Evolutionary conservation across 2,888 invertebrate genomes (phyloP), one percentile per base, ranked within the genome.

Genomic region (Nemapogon koenigi): DNA sequence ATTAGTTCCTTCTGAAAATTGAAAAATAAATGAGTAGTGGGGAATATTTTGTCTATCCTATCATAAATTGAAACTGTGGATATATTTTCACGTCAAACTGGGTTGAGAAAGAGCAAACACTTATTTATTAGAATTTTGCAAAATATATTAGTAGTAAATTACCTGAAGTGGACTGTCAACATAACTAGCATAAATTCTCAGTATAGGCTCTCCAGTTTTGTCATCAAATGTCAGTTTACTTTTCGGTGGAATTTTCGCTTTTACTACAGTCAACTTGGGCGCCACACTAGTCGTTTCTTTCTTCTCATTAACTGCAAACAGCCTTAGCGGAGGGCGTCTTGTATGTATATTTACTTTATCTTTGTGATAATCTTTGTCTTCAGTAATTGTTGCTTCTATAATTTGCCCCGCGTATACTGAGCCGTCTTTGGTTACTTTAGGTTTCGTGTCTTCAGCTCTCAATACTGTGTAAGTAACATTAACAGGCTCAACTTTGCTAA

Each of bases 141-240:
- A n/a, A n/a, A 8, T 28, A 28, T 11, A 4, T 13, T 8, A 11
- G 28, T 28, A 28, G 6, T 17, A 14, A 37, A 41, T 52, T 53
- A 76, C 76, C 63, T 70, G 71, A 19, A 53, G 38, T 4, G 66
- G 62, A 43, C 47, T 64, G 39, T 73, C 68, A 25, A 65, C 51
- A 40, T 76, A 78, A 47, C 72, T 78, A 1, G 78, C 82, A 46
- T 81, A 84, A 53, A 84, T 83, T 47, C 81, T 72, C 47, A 83
- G 59, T 16, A 81, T 70, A 3, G 81, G 76, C 43, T 76, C 73
- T 4, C 75, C 76, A 26, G 72, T 72, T 40, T 69, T 67, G 39
- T 71, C 69, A 41, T 76, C 78, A 47, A 68, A 69, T 1, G 65
- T 68, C 35, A 78, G 46, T 48, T 72, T 76, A 46, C 68, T 75